Conservation (phyloP, 2,113 vertebrate genomes). For the Todiramphus chloris region DNA sequence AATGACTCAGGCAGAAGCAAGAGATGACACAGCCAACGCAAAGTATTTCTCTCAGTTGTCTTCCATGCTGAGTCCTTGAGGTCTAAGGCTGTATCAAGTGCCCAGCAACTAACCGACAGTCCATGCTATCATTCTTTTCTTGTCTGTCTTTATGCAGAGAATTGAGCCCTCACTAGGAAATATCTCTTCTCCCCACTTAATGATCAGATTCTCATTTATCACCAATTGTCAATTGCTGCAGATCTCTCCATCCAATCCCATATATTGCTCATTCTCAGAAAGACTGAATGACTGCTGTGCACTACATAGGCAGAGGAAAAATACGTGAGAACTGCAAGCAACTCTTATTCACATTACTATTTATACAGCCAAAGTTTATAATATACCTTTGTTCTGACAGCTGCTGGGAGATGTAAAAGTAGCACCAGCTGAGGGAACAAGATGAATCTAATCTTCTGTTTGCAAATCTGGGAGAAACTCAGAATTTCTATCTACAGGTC, state of each 20-base stretch:
- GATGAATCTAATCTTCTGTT: background rate
- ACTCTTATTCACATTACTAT: background rate
- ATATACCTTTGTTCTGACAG: slow-evolving; percentile 28
- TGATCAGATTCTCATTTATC: slow-evolving; percentile 1
- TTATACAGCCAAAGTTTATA: slow-evolving; percentile 1
- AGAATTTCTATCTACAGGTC: background rate
- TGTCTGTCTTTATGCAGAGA: background rate
- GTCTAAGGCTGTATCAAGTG: slow-evolving; percentile 17
- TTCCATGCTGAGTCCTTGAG: slow-evolving; percentile 39
- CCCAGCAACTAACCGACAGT: slow-evolving; percentile 37
- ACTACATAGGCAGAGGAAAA: background rate
- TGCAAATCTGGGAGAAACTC: background rate
- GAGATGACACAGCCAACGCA: background rate
- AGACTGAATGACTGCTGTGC: background rate
- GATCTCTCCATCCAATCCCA: background rate
- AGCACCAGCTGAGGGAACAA: background rate
- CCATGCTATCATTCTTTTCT: background rate
- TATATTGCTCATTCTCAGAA: background rate
- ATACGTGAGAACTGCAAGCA: background rate
- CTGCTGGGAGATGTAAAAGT: background rate
- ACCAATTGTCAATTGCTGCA: background rate
- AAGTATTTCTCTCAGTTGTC: slow-evolving; percentile 21
- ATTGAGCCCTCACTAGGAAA: background rate
- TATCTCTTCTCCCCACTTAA: background rate
- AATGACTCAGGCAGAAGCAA: background rate